phyloP scores from a whole-genome alignment of 2,797 vertebrate genomes.

The Crocodylus rhombifer region DNA sequence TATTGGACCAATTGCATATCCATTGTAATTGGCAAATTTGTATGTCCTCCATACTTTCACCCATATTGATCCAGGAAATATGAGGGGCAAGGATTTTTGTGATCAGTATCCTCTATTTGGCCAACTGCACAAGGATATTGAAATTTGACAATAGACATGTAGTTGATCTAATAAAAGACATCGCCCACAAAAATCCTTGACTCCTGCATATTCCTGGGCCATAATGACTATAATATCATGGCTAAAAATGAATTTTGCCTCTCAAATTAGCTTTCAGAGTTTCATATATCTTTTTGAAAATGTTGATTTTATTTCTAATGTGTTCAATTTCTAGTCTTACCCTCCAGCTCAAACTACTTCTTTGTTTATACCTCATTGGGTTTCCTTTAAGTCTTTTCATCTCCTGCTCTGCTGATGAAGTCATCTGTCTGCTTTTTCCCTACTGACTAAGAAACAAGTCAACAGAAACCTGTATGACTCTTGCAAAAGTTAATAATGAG shows the following conservation, averaged over 20 bases:
- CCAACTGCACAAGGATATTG: too few relatives aligned
- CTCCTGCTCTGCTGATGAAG: conserved; percentile 47
- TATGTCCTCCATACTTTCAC: background rate
- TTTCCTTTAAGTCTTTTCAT: conserved; percentile 53
- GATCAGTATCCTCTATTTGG: too few relatives aligned
- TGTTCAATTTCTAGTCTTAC: conserved; percentile 38
- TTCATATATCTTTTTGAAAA: conserved; percentile 7
- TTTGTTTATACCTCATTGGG: conserved; percentile 57
- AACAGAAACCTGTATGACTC: background rate
- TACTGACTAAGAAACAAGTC: conserved; percentile 34
- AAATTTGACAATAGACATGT: too few relatives aligned
- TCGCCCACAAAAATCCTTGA: too few relatives aligned
- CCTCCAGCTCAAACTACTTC: conserved; percentile 42
- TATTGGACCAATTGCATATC: background rate
- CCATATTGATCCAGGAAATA: too few relatives aligned
- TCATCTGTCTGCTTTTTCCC: conserved; percentile 26
- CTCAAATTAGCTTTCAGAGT: too few relatives aligned
- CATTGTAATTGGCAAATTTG: background rate
- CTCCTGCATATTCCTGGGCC: too few relatives aligned
- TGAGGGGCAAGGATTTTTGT: too few relatives aligned
- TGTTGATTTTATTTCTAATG: background rate
- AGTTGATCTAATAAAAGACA: too few relatives aligned
- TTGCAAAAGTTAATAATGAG: conserved; percentile 46
- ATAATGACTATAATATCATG: too few relatives aligned
- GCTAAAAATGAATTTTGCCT: too few relatives aligned